Conservation (phyloP, 2,888 invertebrate species). For the Melanostoma scalare region DNA sequence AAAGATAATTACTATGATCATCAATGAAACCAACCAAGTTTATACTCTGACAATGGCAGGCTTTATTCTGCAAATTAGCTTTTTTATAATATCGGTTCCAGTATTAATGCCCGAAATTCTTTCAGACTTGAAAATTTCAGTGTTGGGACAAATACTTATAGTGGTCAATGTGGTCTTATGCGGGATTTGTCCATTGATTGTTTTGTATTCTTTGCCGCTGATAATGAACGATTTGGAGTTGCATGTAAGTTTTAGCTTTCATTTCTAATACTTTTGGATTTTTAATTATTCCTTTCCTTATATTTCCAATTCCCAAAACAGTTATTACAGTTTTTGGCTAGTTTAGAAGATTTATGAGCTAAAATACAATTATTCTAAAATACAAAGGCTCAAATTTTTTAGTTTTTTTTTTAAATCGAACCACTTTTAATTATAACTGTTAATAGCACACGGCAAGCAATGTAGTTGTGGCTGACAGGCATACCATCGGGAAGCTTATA, state of each 20-base stretch:
- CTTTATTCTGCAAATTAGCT: not conserved
- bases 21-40: not conserved
- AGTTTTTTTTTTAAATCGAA: no score
- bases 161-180: not conserved
- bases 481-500: no score
- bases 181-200: not conserved
- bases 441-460: no score
- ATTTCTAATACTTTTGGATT: no score
- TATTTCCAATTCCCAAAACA: no score
- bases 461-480: no score
- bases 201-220: slow-evolving; percentile 12
- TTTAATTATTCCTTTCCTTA: no score
- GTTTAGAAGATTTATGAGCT: no score
- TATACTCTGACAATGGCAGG: not conserved
- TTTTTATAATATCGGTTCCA: not conserved
- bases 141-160: not conserved
- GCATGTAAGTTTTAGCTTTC: slow-evolving; percentile 3
- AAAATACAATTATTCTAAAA: no score
- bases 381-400: no score
- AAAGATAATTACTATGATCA: not conserved
- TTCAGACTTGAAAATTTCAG: not conserved
- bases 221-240: slow-evolving; percentile 1
- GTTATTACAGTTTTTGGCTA: no score
- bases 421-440: no score
- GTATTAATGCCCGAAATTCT: not conserved